Conservation (phyloP, 2,797 vertebrate species). For the Calcarius lapponicus region DNA sequence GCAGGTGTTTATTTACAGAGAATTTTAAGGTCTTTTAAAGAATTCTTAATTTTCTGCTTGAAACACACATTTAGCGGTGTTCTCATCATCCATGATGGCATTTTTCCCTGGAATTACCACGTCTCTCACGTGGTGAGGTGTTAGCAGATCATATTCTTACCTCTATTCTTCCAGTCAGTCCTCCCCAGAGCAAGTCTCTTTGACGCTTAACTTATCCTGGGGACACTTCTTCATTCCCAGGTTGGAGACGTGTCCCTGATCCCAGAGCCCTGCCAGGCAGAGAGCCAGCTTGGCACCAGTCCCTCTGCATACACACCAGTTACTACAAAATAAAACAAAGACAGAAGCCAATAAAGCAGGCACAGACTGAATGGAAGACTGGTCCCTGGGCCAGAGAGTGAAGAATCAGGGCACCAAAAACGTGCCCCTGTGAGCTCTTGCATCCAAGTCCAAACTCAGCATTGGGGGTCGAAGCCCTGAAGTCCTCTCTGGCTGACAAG, state of each 20-base stretch:
- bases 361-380: neutral
- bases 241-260: neutral
- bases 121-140: neutral
- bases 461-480: too few species aligned
- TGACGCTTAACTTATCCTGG: neutral
- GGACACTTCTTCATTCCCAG: neutral
- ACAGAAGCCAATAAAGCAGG: neutral
- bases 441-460: too few species aligned
- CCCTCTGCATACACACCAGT: rapidly evolving
- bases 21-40: neutral
- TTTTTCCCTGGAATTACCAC: neutral
- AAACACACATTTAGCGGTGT: neutral
- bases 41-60: neutral
- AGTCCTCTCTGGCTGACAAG: neutral
- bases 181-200: neutral
- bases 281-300: neutral
- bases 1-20: neutral
- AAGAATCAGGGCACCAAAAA: too few species aligned
- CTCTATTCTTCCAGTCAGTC: neutral
- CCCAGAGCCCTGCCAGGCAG: neutral
- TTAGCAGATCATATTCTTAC: neutral
- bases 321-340: neutral
- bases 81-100: rapidly evolving
- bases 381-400: neutral
- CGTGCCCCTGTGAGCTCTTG: too few species aligned